These are phyloP conservation scores for Andrena fulva DNA, from an alignment of 2,888 invertebrate species.

Conservation along the genomic window DNA sequence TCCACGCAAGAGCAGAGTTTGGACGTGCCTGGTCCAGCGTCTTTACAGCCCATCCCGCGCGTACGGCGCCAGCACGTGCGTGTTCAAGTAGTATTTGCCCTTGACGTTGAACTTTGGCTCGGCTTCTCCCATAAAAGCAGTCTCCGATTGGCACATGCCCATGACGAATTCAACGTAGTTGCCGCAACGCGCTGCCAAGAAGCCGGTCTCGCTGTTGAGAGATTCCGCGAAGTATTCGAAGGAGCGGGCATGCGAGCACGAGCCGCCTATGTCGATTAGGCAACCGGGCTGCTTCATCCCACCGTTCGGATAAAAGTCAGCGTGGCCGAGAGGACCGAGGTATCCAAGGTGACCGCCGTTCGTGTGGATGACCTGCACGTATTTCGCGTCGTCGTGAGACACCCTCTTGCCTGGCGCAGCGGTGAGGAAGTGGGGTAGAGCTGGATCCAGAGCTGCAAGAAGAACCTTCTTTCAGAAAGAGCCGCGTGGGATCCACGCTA, in stretches of 20 bases:
- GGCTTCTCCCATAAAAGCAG: slow-evolving; percentile 68
- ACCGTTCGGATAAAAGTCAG: slow-evolving; percentile 84
- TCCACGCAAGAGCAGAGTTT: too few species aligned
- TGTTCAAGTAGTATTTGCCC: slow-evolving; percentile 74
- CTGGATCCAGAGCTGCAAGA: slow-evolving; percentile 83
- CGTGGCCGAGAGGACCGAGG: slow-evolving; percentile 77
- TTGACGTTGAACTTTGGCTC: background rate
- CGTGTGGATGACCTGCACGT: slow-evolving; percentile 84
- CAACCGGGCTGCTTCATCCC: slow-evolving; percentile 80
- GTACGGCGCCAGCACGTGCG: slow-evolving; percentile 65
- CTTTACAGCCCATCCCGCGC: slow-evolving; percentile 62
- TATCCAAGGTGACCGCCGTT: slow-evolving; percentile 81
- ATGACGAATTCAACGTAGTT: slow-evolving; percentile 22
- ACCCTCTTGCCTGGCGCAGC: slow-evolving; percentile 74
- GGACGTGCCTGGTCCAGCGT: too few species aligned
- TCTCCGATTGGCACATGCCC: slow-evolving; percentile 50
- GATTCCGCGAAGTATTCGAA: slow-evolving; percentile 79
- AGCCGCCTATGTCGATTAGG: slow-evolving; percentile 63
- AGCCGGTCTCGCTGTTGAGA: slow-evolving; percentile 67
- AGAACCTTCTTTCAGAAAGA: background rate
- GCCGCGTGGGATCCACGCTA: background rate
- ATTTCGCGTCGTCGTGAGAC: slow-evolving; percentile 79
- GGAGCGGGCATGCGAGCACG: slow-evolving; percentile 79
- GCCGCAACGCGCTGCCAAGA: slow-evolving; percentile 65
- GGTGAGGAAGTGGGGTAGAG: slow-evolving; percentile 78